A percentile compares a stretch with the other conserved stretches of the same genome.
phyloP scores from a whole-genome alignment of 2,888 invertebrate species.

The Dryobotodes eremita region DNA sequence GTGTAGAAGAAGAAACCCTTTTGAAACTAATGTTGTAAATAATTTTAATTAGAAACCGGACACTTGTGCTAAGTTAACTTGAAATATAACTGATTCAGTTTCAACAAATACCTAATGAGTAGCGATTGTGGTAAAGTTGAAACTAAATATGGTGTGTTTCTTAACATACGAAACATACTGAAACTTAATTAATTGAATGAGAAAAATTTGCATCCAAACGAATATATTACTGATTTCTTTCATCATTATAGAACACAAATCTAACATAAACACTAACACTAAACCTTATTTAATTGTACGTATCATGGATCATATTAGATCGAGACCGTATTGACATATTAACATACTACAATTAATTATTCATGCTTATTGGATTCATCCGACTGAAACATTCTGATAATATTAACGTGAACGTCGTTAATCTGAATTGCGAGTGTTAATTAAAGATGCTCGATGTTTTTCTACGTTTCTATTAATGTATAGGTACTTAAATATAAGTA shows the following conservation, averaged over 20 bases:
- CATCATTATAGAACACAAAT: conserved; percentile 5
- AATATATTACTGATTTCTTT: conserved; percentile 14
- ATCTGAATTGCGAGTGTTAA: conserved; percentile 70
- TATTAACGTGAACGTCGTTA: conserved; percentile 70
- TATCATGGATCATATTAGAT: conserved; percentile 62
- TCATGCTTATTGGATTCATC: conserved; percentile 73
- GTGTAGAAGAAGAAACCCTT: conserved; percentile 10
- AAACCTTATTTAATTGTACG: conserved; percentile 44
- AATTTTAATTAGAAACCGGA: not conserved
- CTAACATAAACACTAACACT: conserved; percentile 19
- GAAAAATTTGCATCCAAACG: not conserved
- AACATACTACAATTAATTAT: conserved; percentile 77
- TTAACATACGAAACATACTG: not conserved
- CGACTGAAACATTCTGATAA: conserved; percentile 74
- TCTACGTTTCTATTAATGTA: conserved; percentile 65
- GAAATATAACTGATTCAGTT: not conserved
- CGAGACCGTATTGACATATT: conserved; percentile 69
- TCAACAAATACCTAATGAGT: not conserved
- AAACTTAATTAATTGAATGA: not conserved
- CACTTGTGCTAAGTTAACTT: not conserved
- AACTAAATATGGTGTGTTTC: not conserved
- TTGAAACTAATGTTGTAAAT: conserved; percentile 9
- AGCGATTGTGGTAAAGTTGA: not conserved
- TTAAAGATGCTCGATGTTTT: conserved; percentile 67
- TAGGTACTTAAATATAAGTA: conserved; percentile 48